phyloP scores from a whole-genome alignment of 2,113 vertebrate species.

The Rhombomys opimus region DNA sequence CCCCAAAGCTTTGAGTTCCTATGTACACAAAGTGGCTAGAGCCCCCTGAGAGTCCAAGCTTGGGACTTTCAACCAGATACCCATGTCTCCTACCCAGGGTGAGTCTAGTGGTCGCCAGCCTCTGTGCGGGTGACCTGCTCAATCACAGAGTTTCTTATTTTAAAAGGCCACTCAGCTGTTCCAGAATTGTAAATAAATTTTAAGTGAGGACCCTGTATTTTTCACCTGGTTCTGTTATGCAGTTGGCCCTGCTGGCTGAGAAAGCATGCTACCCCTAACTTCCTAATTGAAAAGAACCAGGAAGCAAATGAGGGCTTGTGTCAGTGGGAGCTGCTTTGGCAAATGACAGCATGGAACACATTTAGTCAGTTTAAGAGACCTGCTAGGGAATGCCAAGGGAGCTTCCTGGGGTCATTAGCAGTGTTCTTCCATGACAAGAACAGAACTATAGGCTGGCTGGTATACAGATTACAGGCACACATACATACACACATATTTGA shows the following conservation, averaged over 20 bases:
- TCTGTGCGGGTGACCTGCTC: not conserved
- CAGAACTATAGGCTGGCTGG: not conserved
- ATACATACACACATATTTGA: not conserved
- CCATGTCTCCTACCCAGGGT: not conserved
- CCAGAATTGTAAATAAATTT: slow-evolving; percentile 1
- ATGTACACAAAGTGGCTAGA: too few relatives aligned
- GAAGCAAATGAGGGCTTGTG: not conserved
- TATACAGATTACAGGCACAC: not conserved
- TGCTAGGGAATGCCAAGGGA: not conserved
- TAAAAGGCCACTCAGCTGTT: not conserved
- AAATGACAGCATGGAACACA: not conserved
- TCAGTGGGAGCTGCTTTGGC: not conserved
- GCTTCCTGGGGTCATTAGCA: not conserved
- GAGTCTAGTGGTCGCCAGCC: fast-evolving
- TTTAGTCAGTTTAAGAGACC: not conserved
- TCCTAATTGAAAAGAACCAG: not conserved
- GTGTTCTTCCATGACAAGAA: not conserved
- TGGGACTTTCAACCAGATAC: not conserved
- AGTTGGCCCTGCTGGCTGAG: not conserved
- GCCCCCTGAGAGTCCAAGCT: not conserved
- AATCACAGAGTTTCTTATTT: not conserved
- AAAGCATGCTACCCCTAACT: not conserved
- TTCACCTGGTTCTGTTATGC: not conserved
- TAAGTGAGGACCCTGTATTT: not conserved
- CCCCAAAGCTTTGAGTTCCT: not conserved